Conservation (phyloP, 2,113 vertebrate genomes). For the Neofelis nebulosa region DNA sequence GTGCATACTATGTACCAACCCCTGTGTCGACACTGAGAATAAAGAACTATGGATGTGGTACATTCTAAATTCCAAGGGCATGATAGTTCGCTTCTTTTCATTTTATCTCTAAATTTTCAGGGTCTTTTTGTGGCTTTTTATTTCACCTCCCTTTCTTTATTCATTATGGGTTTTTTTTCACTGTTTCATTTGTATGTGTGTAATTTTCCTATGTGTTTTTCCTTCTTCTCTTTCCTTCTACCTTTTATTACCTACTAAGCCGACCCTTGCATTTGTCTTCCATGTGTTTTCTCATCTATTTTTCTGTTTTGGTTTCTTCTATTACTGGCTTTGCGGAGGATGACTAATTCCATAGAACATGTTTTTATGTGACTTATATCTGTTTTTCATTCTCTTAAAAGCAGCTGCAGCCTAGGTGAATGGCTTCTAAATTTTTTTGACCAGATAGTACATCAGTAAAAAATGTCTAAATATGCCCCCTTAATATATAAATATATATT, state of each 20-base stretch:
- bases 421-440: neutral
- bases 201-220: neutral
- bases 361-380: neutral
- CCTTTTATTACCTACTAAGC: neutral
- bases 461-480: neutral
- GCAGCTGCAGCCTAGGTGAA: neutral
- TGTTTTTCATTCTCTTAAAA: constrained; percentile 36
- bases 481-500: constrained; percentile 15
- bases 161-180: neutral
- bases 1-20: neutral
- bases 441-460: neutral
- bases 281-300: neutral
- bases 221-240: neutral
- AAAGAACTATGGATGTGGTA: neutral
- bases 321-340: neutral
- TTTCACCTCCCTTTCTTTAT: neutral
- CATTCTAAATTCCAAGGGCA: neutral
- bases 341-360: neutral
- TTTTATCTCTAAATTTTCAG: constrained; percentile 38
- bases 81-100: neutral
- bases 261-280: constrained; percentile 34
- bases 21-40: neutral
- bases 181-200: neutral
- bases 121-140: neutral
- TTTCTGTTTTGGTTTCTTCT: neutral